Base-by-base conservation (phyloP, 2,888 invertebrate species). In the Octodonta nipae region DNA sequence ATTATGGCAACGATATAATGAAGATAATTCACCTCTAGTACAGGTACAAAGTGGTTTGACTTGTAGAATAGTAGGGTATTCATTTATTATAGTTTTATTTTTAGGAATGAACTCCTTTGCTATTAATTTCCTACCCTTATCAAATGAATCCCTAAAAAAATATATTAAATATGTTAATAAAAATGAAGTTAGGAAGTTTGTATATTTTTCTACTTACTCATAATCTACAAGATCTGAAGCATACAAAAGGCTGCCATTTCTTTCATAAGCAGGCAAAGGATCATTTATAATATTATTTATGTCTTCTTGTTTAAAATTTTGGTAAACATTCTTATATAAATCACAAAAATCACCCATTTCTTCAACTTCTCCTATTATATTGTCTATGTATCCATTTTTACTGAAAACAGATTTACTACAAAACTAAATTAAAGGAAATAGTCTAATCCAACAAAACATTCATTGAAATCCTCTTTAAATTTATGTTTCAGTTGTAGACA, bases 1-100 rank as follows among this genome's bases (percentile, higher is more conserved):
- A 27, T 49, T 39, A 37, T 51, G 48, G 32, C 51, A 51, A 26
- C 47, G 33, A 24, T 48, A 48, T 3, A 46, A 20, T 3, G 36
- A 35, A 15, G 33, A 32, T 5, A 35, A 15, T 2, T 30, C 28
- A 5, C 40, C 26, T 13, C 38, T 38, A 15, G 38, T 15, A 34
- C 48, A 48, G 10, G 13, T 25, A 34, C 45, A 47, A 7, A 42
- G 15, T 3, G 48, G 47, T n/a, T 41, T 34, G 5, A 49, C 43
- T 37, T 46, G 46, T 10, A 47, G 30, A 12, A 51, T 38, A 28
- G 45, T 35, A 2, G 46, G 44, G n/a, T 26, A 32, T 36, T 51
- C 51, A 15, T 35, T 31, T 25, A 50, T 46, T 14, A 51, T 22
- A 25, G 41, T 20, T 28, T 37, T 37, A 11, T 38, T 35, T 25